Percentiles rank a stretch among this genome's conserved stretches.
Evolutionary conservation across 2,113 vertebrate species (phyloP).

Genomic region (Theristicus caerulescens): DNA sequence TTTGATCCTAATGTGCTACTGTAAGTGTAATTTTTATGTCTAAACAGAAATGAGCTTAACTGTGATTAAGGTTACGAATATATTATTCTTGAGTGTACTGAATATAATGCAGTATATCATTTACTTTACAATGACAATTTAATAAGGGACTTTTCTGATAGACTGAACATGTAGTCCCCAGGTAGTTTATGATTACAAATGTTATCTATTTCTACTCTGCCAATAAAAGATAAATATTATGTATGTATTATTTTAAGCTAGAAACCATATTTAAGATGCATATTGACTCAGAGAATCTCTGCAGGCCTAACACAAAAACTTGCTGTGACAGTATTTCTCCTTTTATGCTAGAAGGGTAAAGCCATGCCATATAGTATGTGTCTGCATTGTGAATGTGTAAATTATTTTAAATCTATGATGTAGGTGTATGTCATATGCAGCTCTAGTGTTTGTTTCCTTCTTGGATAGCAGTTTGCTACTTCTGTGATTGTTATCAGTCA

Average conservation of each 20-base stretch:
- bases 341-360: background rate
- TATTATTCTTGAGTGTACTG: background rate
- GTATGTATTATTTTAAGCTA: background rate
- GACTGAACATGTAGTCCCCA: background rate
- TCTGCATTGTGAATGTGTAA: background rate
- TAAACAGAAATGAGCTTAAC: background rate
- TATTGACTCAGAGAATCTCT: background rate
- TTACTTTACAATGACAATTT: conserved; percentile 18
- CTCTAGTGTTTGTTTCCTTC: background rate
- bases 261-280: background rate
- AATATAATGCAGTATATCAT: conserved; percentile 13
- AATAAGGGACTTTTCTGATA: background rate
- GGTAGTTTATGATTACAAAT: background rate
- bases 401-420: background rate
- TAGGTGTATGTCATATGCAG: background rate
- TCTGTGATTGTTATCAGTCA: no score
- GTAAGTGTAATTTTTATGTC: conserved; percentile 12
- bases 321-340: background rate
- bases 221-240: background rate
- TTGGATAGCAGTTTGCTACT: background rate
- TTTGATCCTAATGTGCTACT: conserved; percentile 7
- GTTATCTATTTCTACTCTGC: background rate
- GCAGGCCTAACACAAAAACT: no score
- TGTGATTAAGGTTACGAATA: conserved; percentile 25
- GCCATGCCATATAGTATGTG: no score